Conservation (phyloP, 2,113 vertebrate genomes). For the Aplodontia rufa region DNA sequence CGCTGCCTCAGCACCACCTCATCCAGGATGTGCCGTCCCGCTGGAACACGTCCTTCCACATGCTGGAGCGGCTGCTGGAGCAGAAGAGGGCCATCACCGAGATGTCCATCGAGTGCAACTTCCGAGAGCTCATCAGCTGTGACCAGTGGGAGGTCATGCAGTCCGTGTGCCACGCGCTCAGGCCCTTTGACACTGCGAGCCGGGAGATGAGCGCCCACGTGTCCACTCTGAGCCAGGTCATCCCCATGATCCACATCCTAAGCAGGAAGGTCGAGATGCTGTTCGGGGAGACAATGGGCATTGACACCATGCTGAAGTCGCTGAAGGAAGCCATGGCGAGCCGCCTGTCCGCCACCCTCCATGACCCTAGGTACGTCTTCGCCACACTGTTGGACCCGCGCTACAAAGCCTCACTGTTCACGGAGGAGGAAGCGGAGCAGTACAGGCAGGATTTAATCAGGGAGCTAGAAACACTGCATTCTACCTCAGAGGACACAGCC, state of each 20-base stretch:
- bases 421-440: slow-evolving; percentile 95
- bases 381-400: slow-evolving; percentile 97
- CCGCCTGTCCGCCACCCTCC: slow-evolving; percentile 91
- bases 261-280: slow-evolving; percentile 95
- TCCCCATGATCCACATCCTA: slow-evolving; percentile 98
- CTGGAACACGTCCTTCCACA: slow-evolving; percentile 95
- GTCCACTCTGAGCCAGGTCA: slow-evolving; percentile 96
- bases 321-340: slow-evolving; percentile 96
- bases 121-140: slow-evolving; percentile 96
- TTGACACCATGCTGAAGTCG: slow-evolving; percentile 96
- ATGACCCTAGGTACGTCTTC: slow-evolving; percentile 93
- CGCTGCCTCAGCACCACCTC: slow-evolving; percentile 92
- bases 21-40: slow-evolving; percentile 95
- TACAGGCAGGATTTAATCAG: slow-evolving; percentile 95
- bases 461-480: slow-evolving; percentile 92
- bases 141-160: slow-evolving; percentile 99
- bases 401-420: slow-evolving; percentile 97
- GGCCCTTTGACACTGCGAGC: slow-evolving; percentile 95
- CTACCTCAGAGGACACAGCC: slow-evolving; percentile 91
- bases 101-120: slow-evolving; percentile 94
- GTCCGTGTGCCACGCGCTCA: slow-evolving; percentile 95
- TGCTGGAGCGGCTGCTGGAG: slow-evolving; percentile 96
- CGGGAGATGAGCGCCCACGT: slow-evolving; percentile 94
- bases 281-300: slow-evolving; percentile 97
- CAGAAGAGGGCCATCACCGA: slow-evolving; percentile 95